These are phyloP conservation scores for Bettongia penicillata DNA, from an alignment of 2,113 vertebrate genomes.

Conservation along the genomic window DNA sequence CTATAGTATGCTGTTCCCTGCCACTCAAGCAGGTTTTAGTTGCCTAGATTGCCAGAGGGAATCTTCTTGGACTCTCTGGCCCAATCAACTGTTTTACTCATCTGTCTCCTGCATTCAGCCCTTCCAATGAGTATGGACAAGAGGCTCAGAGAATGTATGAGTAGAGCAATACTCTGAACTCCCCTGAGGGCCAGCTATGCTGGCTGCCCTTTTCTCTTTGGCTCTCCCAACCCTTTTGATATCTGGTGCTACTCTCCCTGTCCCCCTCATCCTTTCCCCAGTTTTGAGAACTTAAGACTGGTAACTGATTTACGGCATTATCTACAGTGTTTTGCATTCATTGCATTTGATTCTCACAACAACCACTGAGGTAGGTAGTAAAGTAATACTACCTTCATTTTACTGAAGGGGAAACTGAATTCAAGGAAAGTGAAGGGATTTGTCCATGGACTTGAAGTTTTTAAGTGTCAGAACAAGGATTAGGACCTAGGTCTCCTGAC, in stretches of 20 bases:
- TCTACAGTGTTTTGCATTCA: not conserved
- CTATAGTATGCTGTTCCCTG: not conserved
- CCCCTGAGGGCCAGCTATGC: not conserved
- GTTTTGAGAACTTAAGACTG: not conserved
- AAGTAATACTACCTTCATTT: not conserved
- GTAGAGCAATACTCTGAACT: not conserved
- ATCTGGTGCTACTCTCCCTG: not conserved
- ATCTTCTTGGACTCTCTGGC: not conserved
- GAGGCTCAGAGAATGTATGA: not conserved
- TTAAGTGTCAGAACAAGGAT: not conserved
- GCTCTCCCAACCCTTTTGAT: not conserved
- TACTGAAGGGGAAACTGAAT: not conserved
- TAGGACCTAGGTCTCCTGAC: not conserved
- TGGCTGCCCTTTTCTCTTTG: not conserved
- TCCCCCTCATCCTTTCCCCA: rapidly evolving
- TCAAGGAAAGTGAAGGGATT: not conserved
- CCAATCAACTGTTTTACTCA: not conserved
- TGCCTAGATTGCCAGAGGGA: not conserved
- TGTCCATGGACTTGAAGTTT: not conserved
- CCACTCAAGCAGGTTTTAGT: not conserved
- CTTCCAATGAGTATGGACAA: not conserved
- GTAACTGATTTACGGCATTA: not conserved
- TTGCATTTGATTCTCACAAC: not conserved
- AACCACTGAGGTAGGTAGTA: not conserved
- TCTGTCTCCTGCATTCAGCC: not conserved